phyloP scores from a whole-genome alignment of 2,113 vertebrate species.

The Pluvialis apricaria region DNA sequence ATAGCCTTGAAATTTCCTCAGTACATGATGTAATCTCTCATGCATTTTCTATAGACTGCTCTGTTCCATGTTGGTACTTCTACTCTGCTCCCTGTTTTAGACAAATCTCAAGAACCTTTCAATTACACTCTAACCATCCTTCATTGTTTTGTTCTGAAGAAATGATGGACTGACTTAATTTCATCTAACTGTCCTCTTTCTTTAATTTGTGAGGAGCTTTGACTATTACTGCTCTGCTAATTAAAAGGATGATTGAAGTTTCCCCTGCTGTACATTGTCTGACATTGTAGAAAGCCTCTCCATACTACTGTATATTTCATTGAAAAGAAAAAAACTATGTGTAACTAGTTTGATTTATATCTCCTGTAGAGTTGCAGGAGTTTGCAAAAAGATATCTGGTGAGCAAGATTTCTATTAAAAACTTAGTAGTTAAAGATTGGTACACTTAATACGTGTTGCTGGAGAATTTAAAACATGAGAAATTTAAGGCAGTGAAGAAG shows the following conservation, averaged over 20 bases:
- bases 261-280: conserved; percentile 6
- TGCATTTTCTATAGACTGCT: neutral
- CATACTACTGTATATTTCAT: conserved; percentile 3
- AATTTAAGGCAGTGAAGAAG: conserved; percentile 54
- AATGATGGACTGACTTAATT: conserved; percentile 20
- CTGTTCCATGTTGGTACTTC: neutral
- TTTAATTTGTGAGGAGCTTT: conserved; percentile 39
- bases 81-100: neutral
- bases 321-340: neutral
- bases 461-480: conserved; percentile 64
- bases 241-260: conserved; percentile 53
- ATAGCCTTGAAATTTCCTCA: conserved; percentile 41
- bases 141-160: conserved; percentile 30
- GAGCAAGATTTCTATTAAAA: conserved; percentile 64
- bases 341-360: conserved; percentile 53
- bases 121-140: conserved; percentile 5
- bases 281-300: neutral
- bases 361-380: conserved; percentile 49
- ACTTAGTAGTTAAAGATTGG: conserved; percentile 56
- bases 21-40: neutral
- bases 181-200: conserved; percentile 4
- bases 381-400: conserved; percentile 29
- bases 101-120: conserved; percentile 23
- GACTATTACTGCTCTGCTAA: conserved; percentile 35
- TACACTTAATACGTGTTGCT: conserved; percentile 60